Evolutionary conservation across 2,888 invertebrate genomes (phyloP).

Genomic region (Drosophila villosipedis): DNA sequence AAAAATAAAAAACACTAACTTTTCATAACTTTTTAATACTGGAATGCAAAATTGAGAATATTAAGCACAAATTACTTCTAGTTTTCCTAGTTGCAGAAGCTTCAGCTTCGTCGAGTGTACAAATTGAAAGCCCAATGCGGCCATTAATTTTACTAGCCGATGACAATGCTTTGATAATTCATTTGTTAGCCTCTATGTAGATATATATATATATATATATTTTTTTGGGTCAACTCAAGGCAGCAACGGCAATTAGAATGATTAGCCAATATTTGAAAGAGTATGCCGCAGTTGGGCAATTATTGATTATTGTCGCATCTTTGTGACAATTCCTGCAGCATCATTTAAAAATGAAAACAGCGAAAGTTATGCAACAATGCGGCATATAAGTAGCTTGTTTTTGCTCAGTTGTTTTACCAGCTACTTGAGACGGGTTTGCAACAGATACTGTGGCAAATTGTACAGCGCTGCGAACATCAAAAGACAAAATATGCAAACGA

Average conservation of each 20-base stretch:
- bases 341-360: constrained; percentile 35
- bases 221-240: constrained; percentile 49
- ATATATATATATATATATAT: neutral
- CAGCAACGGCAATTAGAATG: constrained; percentile 8
- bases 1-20: neutral
- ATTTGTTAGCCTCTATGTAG: constrained; percentile 23
- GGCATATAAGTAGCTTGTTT: constrained; percentile 16
- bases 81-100: neutral
- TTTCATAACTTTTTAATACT: neutral
- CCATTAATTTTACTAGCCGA: constrained; percentile 43
- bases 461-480: constrained; percentile 48
- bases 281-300: constrained; percentile 9
- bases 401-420: constrained; percentile 10
- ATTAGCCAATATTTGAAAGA: constrained; percentile 14
- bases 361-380: constrained; percentile 68
- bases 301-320: constrained; percentile 8
- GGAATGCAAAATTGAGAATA: neutral
- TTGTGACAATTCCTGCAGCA: constrained; percentile 14
- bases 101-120: constrained; percentile 9
- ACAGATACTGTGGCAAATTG: constrained; percentile 23
- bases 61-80: neutral
- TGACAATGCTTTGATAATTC: constrained; percentile 71
- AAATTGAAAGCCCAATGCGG: constrained; percentile 61
- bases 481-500: constrained; percentile 27
- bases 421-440: constrained; percentile 52